Evolutionary conservation across 2,888 invertebrate species (phyloP).

Genomic region (Atrina japonica): DNA sequence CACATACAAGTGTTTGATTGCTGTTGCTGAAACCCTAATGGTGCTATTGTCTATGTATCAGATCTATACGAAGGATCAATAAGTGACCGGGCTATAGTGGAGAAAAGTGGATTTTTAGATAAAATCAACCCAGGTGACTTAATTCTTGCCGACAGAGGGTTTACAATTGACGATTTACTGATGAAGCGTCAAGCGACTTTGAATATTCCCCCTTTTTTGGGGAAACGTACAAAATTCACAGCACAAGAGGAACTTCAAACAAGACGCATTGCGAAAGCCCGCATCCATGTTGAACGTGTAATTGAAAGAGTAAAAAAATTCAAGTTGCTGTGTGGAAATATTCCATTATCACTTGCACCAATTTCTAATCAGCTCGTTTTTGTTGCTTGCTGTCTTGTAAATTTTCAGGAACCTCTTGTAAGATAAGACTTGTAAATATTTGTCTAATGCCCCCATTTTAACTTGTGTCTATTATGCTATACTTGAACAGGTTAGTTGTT

Average conservation of each 20-base stretch:
- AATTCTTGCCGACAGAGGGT: slow-evolving; percentile 30
- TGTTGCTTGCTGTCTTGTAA: slow-evolving; percentile 20
- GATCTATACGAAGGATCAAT: slow-evolving; percentile 36
- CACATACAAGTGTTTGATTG: slow-evolving; percentile 30
- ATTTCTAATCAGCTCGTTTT: slow-evolving; percentile 18
- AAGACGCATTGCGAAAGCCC: slow-evolving; percentile 15
- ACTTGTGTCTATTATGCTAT: no score
- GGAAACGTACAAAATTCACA: slow-evolving; percentile 13
- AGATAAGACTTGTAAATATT: no score
- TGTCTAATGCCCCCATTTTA: no score
- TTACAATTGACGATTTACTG: slow-evolving; percentile 32
- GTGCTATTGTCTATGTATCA: slow-evolving; percentile 31
- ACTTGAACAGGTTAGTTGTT: no score
- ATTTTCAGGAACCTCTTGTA: slow-evolving; percentile 31
- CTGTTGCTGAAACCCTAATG: slow-evolving; percentile 29
- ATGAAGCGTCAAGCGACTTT: slow-evolving; percentile 7
- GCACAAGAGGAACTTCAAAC: slow-evolving; percentile 30
- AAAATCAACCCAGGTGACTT: slow-evolving; percentile 29
- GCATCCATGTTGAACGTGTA: slow-evolving; percentile 37
- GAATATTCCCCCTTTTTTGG: slow-evolving; percentile 29
- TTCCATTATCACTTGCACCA: slow-evolving; percentile 4
- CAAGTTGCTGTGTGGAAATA: slow-evolving; percentile 10
- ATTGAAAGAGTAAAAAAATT: slow-evolving; percentile 39
- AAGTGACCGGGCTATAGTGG: slow-evolving; percentile 30
- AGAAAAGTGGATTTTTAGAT: slow-evolving; percentile 34